These are phyloP conservation scores for Hybos culiciformis DNA, from an alignment of 2,888 invertebrate genomes.

Conservation along the genomic window DNA sequence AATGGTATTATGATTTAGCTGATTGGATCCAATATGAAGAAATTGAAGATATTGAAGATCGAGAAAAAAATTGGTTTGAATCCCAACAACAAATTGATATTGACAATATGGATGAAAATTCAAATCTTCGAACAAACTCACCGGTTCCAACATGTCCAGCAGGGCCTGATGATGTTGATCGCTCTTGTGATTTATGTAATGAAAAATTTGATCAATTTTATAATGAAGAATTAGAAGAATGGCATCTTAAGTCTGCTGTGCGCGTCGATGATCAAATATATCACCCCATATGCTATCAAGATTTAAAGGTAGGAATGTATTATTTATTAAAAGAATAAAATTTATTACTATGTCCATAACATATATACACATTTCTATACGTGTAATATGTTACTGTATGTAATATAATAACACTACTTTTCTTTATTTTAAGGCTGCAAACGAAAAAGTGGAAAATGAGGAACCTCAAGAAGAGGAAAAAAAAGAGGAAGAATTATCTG, in stretches of 20 bases:
- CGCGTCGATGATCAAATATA: constrained; percentile 62
- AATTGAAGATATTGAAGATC: constrained; percentile 78
- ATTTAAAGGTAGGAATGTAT: constrained; percentile 50
- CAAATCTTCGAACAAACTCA: constrained; percentile 41
- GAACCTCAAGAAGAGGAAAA: not conserved
- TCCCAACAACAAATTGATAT: constrained; percentile 44
- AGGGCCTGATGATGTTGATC: constrained; percentile 47
- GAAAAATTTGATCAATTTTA: constrained; percentile 92
- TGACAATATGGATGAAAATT: constrained; percentile 42
- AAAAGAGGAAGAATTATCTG: constrained; percentile 14
- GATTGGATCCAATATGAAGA: constrained; percentile 95
- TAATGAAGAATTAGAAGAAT: constrained; percentile 94
- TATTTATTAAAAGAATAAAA: not conserved
- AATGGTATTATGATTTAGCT: constrained; percentile 79
- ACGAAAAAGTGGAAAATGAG: no score
- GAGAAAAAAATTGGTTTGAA: constrained; percentile 82
- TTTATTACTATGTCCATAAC: not conserved
- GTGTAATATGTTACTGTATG: not conserved
- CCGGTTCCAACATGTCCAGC: constrained; percentile 60
- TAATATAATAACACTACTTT: not conserved
- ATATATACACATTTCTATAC: not conserved
- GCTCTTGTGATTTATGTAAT: constrained; percentile 75
- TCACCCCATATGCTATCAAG: constrained; percentile 83
- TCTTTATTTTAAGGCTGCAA: not conserved
- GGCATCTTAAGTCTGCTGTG: constrained; percentile 81